A percentile compares a stretch with the other conserved stretches of the same genome.
Evolutionary conservation across 2,113 vertebrate genomes (phyloP).

Genomic region (Piprites chloris): DNA sequence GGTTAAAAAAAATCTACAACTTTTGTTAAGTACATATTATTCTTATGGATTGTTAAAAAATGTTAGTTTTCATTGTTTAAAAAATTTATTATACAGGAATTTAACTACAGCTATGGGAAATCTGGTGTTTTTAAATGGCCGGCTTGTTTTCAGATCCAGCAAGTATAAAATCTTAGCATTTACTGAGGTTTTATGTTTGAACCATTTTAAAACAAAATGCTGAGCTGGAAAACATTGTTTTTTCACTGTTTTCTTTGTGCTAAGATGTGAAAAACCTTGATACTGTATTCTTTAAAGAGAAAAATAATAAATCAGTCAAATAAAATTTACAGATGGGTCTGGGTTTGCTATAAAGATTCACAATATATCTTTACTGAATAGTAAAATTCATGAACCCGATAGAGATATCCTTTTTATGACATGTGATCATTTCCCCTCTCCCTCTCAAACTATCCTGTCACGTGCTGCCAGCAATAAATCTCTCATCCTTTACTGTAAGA

Average conservation of each 20-base stretch:
- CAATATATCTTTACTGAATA: background rate
- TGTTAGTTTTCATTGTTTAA: background rate
- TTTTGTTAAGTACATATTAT: background rate
- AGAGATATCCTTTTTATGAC: background rate
- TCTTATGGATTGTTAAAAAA: background rate
- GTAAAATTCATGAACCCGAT: background rate
- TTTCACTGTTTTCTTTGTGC: background rate
- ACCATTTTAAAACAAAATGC: background rate
- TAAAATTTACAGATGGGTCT: background rate
- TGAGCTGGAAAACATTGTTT: background rate
- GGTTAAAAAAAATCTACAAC: rapidly evolving
- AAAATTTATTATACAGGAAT: background rate
- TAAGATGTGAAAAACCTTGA: background rate
- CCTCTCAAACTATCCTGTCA: background rate
- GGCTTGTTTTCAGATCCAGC: background rate
- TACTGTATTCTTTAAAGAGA: background rate
- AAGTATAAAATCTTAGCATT: background rate
- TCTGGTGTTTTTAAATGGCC: background rate
- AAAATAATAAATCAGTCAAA: constrained; percentile 5
- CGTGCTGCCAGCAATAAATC: background rate
- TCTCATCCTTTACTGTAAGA: background rate
- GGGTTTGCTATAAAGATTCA: background rate
- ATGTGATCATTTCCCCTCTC: background rate
- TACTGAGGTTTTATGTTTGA: background rate
- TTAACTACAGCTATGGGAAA: background rate